phyloP scores from a whole-genome alignment of 2,113 vertebrate species.

The Nannospalax galili region DNA sequence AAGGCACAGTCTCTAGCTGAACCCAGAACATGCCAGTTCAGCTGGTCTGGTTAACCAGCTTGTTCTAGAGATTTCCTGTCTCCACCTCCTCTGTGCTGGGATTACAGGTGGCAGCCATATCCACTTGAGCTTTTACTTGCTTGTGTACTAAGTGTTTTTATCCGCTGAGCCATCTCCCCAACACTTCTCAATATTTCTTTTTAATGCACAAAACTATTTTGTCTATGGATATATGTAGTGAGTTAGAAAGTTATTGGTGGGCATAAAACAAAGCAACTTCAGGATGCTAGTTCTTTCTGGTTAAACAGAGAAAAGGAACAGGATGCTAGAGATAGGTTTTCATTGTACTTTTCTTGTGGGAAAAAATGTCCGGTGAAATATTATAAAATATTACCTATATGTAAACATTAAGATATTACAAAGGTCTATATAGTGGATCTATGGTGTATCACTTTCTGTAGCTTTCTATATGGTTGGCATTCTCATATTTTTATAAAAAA shows the following conservation, averaged over 20 bases:
- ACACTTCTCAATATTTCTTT: background rate
- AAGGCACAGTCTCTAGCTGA: background rate
- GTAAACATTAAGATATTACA: too few species aligned
- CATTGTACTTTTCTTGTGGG: background rate
- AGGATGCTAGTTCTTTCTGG: background rate
- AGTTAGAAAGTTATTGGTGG: constrained; percentile 16
- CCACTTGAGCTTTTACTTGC: background rate
- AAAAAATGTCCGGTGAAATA: background rate
- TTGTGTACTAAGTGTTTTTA: background rate
- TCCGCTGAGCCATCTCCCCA: background rate
- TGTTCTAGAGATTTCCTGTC: background rate
- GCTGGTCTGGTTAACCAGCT: too few species aligned
- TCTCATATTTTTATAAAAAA: background rate
- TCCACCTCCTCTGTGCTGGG: background rate
- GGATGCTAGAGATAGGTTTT: background rate
- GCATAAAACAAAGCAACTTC: constrained; percentile 4
- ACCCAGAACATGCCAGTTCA: background rate
- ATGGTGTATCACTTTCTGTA: background rate
- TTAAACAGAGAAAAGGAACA: background rate
- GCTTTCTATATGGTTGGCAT: constrained; percentile 2
- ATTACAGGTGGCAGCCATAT: background rate
- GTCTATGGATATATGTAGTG: background rate
- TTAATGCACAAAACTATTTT: background rate
- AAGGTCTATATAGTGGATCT: background rate
- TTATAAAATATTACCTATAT: background rate